These are phyloP conservation scores for Oreortyx pictus DNA, from an alignment of 2,797 vertebrate species.

Conservation along the genomic window DNA sequence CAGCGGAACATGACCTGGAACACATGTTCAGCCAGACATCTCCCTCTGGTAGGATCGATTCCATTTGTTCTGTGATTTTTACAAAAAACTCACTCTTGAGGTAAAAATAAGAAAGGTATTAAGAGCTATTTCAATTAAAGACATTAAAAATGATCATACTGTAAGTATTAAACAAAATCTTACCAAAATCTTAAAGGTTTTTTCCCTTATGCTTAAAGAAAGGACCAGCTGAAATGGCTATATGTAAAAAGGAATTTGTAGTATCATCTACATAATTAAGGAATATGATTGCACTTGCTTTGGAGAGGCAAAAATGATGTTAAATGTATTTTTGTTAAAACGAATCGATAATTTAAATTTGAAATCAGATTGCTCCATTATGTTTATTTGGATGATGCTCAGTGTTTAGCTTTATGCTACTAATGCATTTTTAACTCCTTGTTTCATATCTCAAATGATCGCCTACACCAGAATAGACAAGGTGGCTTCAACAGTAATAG, in stretches of 20 bases:
- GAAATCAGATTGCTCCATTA: not conserved
- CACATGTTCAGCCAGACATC: not conserved
- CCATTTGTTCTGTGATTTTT: fast-evolving
- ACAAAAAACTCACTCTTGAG: not conserved
- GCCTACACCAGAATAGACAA: not conserved
- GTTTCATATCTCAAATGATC: not conserved
- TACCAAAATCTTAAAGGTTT: not conserved
- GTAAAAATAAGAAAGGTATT: not conserved
- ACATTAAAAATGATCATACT: not conserved
- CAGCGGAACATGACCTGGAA: fast-evolving
- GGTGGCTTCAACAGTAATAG: not conserved
- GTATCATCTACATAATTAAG: not conserved
- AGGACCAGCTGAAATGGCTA: not conserved
- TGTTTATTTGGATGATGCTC: not conserved
- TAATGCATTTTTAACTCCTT: not conserved
- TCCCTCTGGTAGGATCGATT: not conserved
- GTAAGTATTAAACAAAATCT: not conserved
- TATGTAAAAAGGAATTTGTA: not conserved
- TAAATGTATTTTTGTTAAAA: not conserved
- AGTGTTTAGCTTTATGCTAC: not conserved
- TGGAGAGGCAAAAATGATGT: not conserved
- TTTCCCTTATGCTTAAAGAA: not conserved
- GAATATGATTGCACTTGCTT: not conserved
- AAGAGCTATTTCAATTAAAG: not conserved
- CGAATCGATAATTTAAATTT: not conserved